Evolutionary conservation across 2,888 invertebrate species (phyloP).

Genomic region (Balanococcus diminutus): DNA sequence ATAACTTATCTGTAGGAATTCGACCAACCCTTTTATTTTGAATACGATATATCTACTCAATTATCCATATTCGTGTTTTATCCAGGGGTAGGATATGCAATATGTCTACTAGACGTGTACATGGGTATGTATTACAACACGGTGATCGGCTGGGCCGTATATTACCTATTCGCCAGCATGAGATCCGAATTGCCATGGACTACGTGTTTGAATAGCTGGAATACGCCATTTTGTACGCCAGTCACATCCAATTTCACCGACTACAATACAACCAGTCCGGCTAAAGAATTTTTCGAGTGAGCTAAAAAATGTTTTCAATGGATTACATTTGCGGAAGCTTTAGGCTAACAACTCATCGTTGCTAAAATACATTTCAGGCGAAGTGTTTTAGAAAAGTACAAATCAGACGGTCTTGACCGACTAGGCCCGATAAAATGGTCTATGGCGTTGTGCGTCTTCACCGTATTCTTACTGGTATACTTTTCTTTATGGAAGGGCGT

Average conservation of each 20-base stretch:
- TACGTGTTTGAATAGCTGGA: slow-evolving; percentile 84
- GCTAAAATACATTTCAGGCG: slow-evolving; percentile 67
- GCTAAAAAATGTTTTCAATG: slow-evolving; percentile 59
- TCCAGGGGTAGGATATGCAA: slow-evolving; percentile 92
- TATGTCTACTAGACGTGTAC: slow-evolving; percentile 93
- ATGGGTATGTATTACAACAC: slow-evolving; percentile 98
- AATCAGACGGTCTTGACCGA: slow-evolving; percentile 80
- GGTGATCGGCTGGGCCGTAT: slow-evolving; percentile 94
- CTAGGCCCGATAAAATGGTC: slow-evolving; percentile 90
- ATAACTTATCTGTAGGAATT: too few relatives aligned
- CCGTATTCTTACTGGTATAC: slow-evolving; percentile 91
- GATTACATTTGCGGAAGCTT: neutral
- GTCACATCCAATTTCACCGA: slow-evolving; percentile 67
- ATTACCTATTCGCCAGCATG: slow-evolving; percentile 85
- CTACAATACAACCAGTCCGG: slow-evolving; percentile 74
- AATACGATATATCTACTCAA: too few relatives aligned
- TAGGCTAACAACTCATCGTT: neutral
- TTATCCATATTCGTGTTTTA: slow-evolving; percentile 54
- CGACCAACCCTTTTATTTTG: too few relatives aligned
- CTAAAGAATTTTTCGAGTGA: slow-evolving; percentile 89
- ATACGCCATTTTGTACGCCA: slow-evolving; percentile 76
- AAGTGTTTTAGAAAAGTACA: slow-evolving; percentile 82
- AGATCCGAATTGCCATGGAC: slow-evolving; percentile 85
- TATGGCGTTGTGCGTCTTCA: slow-evolving; percentile 85
- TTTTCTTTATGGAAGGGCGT: slow-evolving; percentile 97